A percentile compares a stretch with the other conserved stretches of the same genome.
These are phyloP conservation scores for Eupristina koningsbergeri DNA, from an alignment of 1,140 invertebrate genomes.

Conservation along the genomic window DNA sequence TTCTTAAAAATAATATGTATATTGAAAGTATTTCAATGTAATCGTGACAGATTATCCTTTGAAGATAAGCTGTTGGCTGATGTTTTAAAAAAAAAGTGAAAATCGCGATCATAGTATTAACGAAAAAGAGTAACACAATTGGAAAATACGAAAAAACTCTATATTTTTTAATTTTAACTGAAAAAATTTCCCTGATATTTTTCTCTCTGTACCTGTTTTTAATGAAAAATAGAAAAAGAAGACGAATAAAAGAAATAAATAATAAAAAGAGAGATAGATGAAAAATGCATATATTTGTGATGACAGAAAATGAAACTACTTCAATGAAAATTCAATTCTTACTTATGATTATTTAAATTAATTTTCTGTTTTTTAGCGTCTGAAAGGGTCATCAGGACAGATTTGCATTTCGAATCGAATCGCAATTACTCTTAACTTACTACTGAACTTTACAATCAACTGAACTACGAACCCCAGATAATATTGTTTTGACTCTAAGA, in stretches of 20 bases:
- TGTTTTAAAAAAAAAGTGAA: not conserved
- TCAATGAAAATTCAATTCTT: slow-evolving; percentile 51
- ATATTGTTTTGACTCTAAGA: not conserved
- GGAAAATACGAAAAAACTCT: slow-evolving; percentile 16
- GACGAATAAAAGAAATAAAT: not conserved
- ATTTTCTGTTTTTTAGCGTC: slow-evolving; percentile 68
- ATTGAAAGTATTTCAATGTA: not conserved
- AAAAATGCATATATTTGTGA: not conserved
- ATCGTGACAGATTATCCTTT: too few relatives aligned
- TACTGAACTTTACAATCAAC: not conserved
- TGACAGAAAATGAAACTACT: slow-evolving; percentile 27
- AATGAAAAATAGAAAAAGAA: too few relatives aligned
- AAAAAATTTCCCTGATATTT: not conserved
- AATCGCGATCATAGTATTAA: slow-evolving; percentile 14
- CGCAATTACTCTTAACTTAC: slow-evolving; percentile 55
- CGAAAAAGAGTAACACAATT: not conserved
- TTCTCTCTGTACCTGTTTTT: too few relatives aligned
- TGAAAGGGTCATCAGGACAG: slow-evolving; percentile 63
- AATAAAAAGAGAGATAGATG: not conserved
- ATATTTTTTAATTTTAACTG: slow-evolving; percentile 19
- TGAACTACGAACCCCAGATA: not conserved
- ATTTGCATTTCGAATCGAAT: slow-evolving; percentile 62
- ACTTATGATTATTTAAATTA: slow-evolving; percentile 71
- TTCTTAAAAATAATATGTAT: too few relatives aligned
- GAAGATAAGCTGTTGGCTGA: too few relatives aligned